Evolutionary conservation across 2,888 invertebrate genomes (phyloP), one percentile per base, ranked within the genome.

Genomic region (Drosophila macrothrix): DNA sequence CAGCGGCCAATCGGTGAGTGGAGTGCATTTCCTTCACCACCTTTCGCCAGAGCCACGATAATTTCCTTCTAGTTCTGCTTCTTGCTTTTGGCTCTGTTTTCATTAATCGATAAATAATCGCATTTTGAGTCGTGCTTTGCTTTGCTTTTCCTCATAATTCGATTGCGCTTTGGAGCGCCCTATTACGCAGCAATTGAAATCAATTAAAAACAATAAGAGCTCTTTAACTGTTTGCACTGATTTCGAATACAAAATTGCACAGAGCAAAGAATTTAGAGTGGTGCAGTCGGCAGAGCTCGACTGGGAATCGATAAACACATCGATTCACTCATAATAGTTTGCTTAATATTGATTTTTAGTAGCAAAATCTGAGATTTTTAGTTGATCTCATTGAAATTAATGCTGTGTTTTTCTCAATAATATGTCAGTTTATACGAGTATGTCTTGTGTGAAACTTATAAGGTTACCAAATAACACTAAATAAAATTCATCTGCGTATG

Each of bases 1-100:
- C 73, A 41, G 14, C 35, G 14, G 35, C 14, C 54, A 83, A 90
- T 88, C 90, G 83, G 62, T 54, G 64, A 75, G 72, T 73, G 77
- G 73, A 80, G 69, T 59, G 28, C 16, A 46, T 39, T 22, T 69
- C 52, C 29, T 60, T 50, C 66, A 68, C 78, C 73, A 72, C 46
- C 65, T 76, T 69, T 52, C 59, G 43, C 25, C 31, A 56, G 55
- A 68, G 61, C 73, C 73, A 62, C 53, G 65, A 71, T 82, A 67
- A 82, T 78, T 78, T 81, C 28, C 35, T 3, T 22, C 6, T 6
- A 22, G 22, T 43, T 43, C 22, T 22, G 19, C 19, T 10, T 6
- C 16, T n/a, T 9, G 7, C 14, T 9, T 25, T 56, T 56, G 12
- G 28, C 16, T 46, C 16, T 1, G 22, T 25, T 43, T n/a, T 49